Percentiles rank a stretch among this genome's conserved stretches.
phyloP scores from a whole-genome alignment of 2,888 invertebrate genomes.

The Papilio demoleus region DNA sequence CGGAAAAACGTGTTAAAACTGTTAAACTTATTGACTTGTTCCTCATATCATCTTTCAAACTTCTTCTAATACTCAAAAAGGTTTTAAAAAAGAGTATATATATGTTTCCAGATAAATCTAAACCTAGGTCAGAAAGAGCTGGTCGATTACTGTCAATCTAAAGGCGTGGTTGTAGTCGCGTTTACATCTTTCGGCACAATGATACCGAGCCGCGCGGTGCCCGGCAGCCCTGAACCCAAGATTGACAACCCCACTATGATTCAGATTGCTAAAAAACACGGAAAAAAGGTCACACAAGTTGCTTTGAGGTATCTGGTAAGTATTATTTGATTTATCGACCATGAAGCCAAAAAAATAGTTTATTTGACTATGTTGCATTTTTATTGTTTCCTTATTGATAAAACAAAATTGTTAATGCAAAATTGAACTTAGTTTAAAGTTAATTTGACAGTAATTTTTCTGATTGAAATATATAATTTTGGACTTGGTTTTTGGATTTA shows the following conservation, averaged over 20 bases:
- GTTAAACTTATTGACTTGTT: too few relatives aligned
- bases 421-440: too few relatives aligned
- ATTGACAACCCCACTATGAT: constrained; percentile 79
- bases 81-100: not conserved
- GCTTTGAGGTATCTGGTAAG: constrained; percentile 85
- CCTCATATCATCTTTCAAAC: too few relatives aligned
- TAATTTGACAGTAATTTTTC: too few relatives aligned
- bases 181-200: constrained; percentile 87
- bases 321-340: constrained; percentile 14
- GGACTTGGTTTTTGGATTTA: too few relatives aligned
- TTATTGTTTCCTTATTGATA: too few relatives aligned
- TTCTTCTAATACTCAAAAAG: not conserved
- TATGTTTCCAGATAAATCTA: constrained; percentile 75
- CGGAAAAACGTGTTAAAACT: too few relatives aligned
- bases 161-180: constrained; percentile 83
- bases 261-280: constrained; percentile 84
- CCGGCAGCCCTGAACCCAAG: constrained; percentile 79
- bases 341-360: too few relatives aligned
- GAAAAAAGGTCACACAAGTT: constrained; percentile 86
- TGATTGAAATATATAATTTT: too few relatives aligned
- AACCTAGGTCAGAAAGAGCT: constrained; percentile 86
- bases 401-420: too few relatives aligned
- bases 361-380: too few relatives aligned
- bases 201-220: constrained; percentile 72
- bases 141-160: constrained; percentile 84